Percentiles rank a stretch among this genome's conserved stretches.
These are phyloP conservation scores for Menidia menidia DNA, from an alignment of 2,797 vertebrate genomes.

Conservation along the genomic window DNA sequence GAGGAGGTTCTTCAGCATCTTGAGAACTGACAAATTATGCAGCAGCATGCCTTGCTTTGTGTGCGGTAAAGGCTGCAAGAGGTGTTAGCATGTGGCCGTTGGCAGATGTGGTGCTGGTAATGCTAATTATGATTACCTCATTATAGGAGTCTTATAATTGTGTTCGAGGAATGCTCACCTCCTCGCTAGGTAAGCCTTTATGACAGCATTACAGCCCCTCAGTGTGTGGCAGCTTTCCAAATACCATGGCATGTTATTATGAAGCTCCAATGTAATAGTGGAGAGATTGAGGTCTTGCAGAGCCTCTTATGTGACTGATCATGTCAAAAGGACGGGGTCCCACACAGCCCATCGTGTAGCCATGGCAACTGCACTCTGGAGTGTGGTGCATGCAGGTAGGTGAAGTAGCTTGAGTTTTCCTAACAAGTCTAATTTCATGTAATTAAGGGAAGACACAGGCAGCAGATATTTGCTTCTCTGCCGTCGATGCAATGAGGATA, in stretches of 20 bases:
- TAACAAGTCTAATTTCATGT: constrained; percentile 36
- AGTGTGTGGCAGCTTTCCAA: constrained; percentile 28
- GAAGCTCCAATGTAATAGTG: constrained; percentile 50
- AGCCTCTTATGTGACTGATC: constrained; percentile 49
- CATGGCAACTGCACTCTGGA: constrained; percentile 62
- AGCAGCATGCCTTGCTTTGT: background rate
- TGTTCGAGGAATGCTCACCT: constrained; percentile 35
- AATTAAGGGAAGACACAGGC: constrained; percentile 3
- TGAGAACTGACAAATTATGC: constrained; percentile 39
- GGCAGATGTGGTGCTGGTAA: constrained; percentile 11
- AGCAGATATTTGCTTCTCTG: constrained; percentile 1
- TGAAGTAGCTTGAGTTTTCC: constrained; percentile 37
- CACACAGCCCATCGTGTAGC: constrained; percentile 49
- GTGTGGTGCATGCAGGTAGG: constrained; percentile 49
- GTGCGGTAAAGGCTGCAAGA: constrained; percentile 43
- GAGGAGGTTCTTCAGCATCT: constrained; percentile 45
- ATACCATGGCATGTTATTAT: constrained; percentile 34
- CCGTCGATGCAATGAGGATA: constrained; percentile 17
- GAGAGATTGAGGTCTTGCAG: constrained; percentile 53
- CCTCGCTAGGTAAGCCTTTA: constrained; percentile 54
- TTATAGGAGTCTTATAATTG: constrained; percentile 44
- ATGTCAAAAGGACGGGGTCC: constrained; percentile 54
- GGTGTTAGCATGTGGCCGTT: constrained; percentile 49
- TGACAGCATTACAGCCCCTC: constrained; percentile 42
- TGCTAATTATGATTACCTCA: constrained; percentile 64